phyloP scores from a whole-genome alignment of 2,888 invertebrate species.

The Monochamus alternatus region DNA sequence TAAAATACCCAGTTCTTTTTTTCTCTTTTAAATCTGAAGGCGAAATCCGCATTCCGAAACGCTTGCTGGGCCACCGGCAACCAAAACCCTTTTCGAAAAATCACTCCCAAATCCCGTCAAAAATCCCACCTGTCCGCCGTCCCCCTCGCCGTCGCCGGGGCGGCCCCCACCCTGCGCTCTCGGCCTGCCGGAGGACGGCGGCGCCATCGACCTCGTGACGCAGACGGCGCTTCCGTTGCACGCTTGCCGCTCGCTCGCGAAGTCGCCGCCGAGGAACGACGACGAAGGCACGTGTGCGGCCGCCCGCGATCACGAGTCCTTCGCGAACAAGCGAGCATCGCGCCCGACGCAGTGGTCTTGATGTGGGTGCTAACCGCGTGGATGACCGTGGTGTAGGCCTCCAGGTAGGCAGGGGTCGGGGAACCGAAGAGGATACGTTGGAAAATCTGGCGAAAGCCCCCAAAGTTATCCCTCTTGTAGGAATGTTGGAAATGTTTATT shows the following conservation, averaged over 20 bases:
- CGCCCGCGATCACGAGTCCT: neutral
- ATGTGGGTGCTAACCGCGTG: neutral
- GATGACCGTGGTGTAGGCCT: neutral
- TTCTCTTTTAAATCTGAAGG: too few species aligned
- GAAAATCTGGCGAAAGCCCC: neutral
- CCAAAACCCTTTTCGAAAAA: neutral
- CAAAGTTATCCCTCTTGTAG: neutral
- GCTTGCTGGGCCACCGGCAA: too few species aligned
- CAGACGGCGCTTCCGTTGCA: slow-evolving; percentile 61
- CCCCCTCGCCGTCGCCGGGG: slow-evolving; percentile 31
- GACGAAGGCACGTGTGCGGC: slow-evolving; percentile 47
- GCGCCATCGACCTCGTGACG: slow-evolving; percentile 44
- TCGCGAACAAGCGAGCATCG: neutral
- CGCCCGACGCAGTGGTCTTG: neutral
- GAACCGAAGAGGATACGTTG: neutral
- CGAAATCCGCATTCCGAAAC: too few species aligned
- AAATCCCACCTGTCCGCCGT: slow-evolving; percentile 14
- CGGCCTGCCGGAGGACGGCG: slow-evolving; percentile 54
- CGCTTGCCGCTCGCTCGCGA: slow-evolving; percentile 64
- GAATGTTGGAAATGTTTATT: too few species aligned
- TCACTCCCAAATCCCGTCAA: slow-evolving; percentile 13
- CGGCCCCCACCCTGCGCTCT: slow-evolving; percentile 24
- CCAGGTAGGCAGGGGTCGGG: neutral
- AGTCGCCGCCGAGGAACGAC: slow-evolving; percentile 45
- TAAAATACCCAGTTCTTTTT: too few species aligned